phyloP scores from a whole-genome alignment of 2,113 vertebrate species.

The Epinephelus fuscoguttatus region DNA sequence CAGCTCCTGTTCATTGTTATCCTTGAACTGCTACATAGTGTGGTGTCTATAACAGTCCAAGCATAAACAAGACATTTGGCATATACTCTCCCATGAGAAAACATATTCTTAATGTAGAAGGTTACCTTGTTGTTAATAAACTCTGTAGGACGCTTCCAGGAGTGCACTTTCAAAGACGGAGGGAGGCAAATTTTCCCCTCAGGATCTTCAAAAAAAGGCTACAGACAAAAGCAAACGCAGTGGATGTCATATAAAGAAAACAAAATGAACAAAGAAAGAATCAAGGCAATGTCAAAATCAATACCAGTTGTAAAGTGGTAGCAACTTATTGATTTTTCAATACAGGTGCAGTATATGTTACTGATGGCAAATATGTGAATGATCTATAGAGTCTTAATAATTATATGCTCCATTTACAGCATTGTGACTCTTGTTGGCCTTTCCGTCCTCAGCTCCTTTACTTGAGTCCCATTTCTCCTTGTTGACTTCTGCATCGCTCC shows the following conservation, averaged over 20 bases:
- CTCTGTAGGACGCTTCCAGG: conserved; percentile 93
- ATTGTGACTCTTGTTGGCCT: conserved; percentile 80
- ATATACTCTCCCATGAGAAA: too few relatives aligned
- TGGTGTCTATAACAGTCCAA: not conserved
- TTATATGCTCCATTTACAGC: conserved; percentile 79
- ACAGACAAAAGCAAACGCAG: conserved; percentile 18
- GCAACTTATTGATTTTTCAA: not conserved
- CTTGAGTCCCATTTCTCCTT: conserved; percentile 92
- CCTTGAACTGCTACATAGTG: not conserved
- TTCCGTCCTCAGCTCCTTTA: conserved; percentile 87
- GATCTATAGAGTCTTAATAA: too few relatives aligned
- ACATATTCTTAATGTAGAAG: too few relatives aligned
- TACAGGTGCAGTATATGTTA: not conserved
- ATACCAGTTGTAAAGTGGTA: not conserved
- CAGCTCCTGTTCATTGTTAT: not conserved
- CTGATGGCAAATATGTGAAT: not conserved
- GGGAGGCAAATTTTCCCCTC: conserved; percentile 92
- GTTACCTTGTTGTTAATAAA: conserved; percentile 85
- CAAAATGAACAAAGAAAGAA: not conserved
- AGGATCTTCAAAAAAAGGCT: conserved; percentile 92
- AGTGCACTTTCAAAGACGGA: conserved; percentile 86
- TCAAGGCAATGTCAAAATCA: not conserved
- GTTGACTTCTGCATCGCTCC: conserved; percentile 91
- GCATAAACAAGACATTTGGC: not conserved
- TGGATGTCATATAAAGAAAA: not conserved